phyloP scores from a whole-genome alignment of 2,113 vertebrate genomes.

The Micromys minutus region DNA sequence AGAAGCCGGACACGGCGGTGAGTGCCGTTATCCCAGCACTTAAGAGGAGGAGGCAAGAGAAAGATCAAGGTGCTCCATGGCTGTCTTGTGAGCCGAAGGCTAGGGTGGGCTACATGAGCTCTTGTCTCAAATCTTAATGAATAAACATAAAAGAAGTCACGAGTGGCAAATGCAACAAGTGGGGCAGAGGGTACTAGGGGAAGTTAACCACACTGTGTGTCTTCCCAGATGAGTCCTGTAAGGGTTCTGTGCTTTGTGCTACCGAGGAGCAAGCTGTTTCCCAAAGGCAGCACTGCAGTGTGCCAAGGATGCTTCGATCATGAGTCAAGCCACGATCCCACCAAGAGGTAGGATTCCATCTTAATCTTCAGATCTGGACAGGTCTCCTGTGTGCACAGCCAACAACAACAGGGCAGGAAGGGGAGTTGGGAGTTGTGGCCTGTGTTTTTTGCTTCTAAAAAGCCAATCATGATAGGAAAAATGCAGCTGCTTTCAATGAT shows the following conservation, averaged over 20 bases:
- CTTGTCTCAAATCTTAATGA: neutral
- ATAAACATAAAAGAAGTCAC: neutral
- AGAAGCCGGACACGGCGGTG: neutral
- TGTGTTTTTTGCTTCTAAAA: neutral
- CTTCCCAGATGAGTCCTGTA: neutral
- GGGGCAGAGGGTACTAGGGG: neutral
- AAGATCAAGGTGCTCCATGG: neutral
- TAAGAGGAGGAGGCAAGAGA: neutral
- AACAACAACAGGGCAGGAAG: neutral
- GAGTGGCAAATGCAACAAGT: neutral
- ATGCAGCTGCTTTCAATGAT: neutral
- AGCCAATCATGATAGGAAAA: neutral
- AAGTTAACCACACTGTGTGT: accelerated
- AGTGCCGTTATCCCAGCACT: neutral
- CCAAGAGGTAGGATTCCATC: neutral
- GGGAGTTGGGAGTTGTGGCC: neutral
- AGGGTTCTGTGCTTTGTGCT: neutral
- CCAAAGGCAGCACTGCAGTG: neutral
- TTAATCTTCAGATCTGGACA: neutral
- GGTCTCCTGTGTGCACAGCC: neutral
- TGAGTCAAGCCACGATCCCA: too few species aligned
- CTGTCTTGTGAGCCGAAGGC: neutral
- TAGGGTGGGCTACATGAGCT: neutral
- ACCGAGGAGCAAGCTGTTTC: neutral
- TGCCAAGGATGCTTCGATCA: neutral